Conservation (phyloP, 1,140 invertebrate species). For the Plectrocnemia conspersa region DNA sequence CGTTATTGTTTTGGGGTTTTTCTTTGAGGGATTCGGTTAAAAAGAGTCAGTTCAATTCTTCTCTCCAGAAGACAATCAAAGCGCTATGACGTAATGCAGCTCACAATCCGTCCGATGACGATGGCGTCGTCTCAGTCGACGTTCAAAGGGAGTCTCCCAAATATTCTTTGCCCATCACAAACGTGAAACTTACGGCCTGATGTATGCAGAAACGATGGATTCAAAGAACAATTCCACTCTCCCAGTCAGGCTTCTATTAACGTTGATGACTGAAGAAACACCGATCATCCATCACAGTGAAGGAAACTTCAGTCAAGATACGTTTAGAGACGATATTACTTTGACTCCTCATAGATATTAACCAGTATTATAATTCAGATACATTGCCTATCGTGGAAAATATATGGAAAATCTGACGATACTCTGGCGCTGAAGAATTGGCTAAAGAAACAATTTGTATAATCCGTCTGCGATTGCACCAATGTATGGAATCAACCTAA, state of each 20-base stretch:
- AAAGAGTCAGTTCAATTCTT: constrained; percentile 80
- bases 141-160: constrained; percentile 49
- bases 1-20: too few species aligned
- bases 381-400: constrained; percentile 63
- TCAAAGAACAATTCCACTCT: constrained; percentile 75
- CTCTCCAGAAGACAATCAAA: constrained; percentile 73
- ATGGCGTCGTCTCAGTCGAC: constrained; percentile 45
- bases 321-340: constrained; percentile 40
- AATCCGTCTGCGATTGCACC: constrained; percentile 43
- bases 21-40: constrained; percentile 84
- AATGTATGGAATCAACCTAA: constrained; percentile 44
- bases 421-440: constrained; percentile 57
- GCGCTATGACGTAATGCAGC: constrained; percentile 76
- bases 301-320: constrained; percentile 36
- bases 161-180: constrained; percentile 50
- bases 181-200: constrained; percentile 63
- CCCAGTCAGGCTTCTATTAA: constrained; percentile 61
- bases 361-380: constrained; percentile 64
- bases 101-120: constrained; percentile 60
- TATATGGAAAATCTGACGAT: constrained; percentile 54
- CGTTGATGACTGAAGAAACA: constrained; percentile 57
- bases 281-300: constrained; percentile 58
- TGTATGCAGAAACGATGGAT: constrained; percentile 81
- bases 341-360: constrained; percentile 47
- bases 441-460: constrained; percentile 45